Conservation (phyloP, 2,888 invertebrate species). For the Cacoxenus indagator region DNA sequence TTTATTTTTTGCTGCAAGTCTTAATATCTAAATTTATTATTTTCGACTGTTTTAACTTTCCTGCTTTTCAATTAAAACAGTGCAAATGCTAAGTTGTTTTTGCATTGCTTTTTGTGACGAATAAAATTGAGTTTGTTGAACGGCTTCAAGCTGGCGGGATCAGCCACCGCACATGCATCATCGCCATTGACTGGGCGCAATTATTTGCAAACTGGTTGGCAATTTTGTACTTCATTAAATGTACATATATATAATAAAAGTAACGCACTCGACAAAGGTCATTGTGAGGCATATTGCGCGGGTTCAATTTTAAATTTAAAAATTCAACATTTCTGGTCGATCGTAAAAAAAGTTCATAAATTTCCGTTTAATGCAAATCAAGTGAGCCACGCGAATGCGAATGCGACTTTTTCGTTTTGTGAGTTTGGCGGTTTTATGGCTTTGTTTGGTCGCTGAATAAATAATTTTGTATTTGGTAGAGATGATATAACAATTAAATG, state of each 20-base stretch:
- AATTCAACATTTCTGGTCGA: neutral
- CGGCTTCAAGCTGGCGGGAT: no score
- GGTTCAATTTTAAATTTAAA: neutral
- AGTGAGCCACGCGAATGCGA: no score
- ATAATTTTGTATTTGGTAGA: no score
- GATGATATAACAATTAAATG: no score
- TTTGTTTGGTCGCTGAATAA: no score
- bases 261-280: slow-evolving; percentile 31
- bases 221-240: slow-evolving; percentile 25
- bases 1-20: neutral
- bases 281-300: slow-evolving; percentile 32
- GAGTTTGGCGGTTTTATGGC: no score
- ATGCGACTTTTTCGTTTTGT: no score
- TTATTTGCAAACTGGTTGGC: slow-evolving; percentile 9
- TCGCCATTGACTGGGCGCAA: neutral
- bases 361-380: neutral
- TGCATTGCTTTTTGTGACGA: neutral
- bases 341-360: neutral
- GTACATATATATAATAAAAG: slow-evolving; percentile 17
- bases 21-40: neutral
- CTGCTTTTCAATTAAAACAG: neutral
- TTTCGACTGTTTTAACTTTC: neutral
- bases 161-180: no score
- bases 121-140: neutral
- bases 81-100: neutral